Evolutionary conservation across 1,140 invertebrate species (phyloP).

Genomic region (Penaeus chinensis): DNA sequence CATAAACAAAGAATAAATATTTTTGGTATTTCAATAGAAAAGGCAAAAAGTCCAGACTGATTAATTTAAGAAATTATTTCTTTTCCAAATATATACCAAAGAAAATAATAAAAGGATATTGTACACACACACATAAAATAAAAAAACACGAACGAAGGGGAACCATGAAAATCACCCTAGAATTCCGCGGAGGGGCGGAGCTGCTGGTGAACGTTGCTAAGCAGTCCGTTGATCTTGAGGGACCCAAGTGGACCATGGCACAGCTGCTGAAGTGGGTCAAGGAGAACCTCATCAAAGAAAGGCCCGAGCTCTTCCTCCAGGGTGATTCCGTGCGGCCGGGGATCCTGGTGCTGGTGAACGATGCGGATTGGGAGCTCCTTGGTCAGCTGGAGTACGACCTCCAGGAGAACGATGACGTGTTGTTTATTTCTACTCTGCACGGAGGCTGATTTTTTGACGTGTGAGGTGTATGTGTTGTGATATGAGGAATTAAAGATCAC

Average conservation of each 20-base stretch:
- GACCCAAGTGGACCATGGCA: conserved; percentile 76
- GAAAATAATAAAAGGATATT: no score
- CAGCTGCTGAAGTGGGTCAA: conserved; percentile 84
- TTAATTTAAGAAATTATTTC: no score
- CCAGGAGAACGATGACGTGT: conserved; percentile 73
- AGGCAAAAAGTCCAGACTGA: no score
- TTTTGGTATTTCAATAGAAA: no score
- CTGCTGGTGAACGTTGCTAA: conserved; percentile 84
- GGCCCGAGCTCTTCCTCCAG: conserved; percentile 90
- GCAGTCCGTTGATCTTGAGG: conserved; percentile 74
- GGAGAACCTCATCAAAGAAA: conserved; percentile 85
- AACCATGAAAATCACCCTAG: conserved; percentile 60
- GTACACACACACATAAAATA: no score
- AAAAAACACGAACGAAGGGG: no score
- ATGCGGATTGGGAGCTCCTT: conserved; percentile 91
- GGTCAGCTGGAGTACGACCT: conserved; percentile 76
- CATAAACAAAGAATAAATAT: no score
- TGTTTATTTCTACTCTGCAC: conserved; percentile 81
- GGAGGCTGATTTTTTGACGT: conserved; percentile 72
- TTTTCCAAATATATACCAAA: no score
- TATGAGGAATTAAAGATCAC: no score
- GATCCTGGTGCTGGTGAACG: conserved; percentile 92
- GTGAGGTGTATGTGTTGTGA: no score
- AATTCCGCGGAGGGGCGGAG: conserved; percentile 86
- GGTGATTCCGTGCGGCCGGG: conserved; percentile 88